phyloP scores from a whole-genome alignment of 2,888 invertebrate genomes.

The Acheta domesticus region DNA sequence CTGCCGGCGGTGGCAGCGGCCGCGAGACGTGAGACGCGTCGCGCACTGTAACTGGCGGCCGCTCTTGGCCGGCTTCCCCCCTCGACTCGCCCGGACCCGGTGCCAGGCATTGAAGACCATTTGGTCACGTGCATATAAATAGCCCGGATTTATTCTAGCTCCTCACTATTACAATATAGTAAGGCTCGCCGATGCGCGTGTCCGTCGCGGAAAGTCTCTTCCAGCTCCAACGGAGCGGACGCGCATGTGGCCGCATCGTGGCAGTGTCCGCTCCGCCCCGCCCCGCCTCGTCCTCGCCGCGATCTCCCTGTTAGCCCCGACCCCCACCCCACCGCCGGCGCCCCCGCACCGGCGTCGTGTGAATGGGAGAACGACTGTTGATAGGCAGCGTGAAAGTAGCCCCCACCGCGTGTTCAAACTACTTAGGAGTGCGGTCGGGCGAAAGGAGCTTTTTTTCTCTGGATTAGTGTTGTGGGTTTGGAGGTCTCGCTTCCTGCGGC shows the following conservation, averaged over 20 bases:
- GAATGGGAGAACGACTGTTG: neutral
- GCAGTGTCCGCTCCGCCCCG: neutral
- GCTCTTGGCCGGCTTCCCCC: neutral
- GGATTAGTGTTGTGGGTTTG: too few species aligned
- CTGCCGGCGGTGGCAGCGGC: neutral
- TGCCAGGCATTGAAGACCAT: slow-evolving; percentile 18
- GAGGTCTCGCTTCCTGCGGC: too few species aligned
- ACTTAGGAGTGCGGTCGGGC: too few species aligned
- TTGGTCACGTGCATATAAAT: neutral
- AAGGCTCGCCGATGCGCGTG: neutral
- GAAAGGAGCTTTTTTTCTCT: too few species aligned
- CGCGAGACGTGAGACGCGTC: neutral
- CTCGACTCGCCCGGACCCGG: neutral
- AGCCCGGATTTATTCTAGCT: slow-evolving; percentile 18
- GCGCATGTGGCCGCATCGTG: too few species aligned
- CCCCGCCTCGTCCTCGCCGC: neutral
- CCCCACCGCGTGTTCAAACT: too few species aligned
- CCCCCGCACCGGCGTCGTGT: neutral
- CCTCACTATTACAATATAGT: neutral
- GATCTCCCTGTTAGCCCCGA: neutral
- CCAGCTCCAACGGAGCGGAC: too few species aligned
- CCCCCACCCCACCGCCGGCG: neutral
- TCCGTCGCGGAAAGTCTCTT: neutral
- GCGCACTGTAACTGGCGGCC: neutral
- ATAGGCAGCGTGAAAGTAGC: too few species aligned